Evolutionary conservation across 37 sponge, comb jelly and placozoan species (phyloP).

Genomic region (Ephydatia muelleri): DNA sequence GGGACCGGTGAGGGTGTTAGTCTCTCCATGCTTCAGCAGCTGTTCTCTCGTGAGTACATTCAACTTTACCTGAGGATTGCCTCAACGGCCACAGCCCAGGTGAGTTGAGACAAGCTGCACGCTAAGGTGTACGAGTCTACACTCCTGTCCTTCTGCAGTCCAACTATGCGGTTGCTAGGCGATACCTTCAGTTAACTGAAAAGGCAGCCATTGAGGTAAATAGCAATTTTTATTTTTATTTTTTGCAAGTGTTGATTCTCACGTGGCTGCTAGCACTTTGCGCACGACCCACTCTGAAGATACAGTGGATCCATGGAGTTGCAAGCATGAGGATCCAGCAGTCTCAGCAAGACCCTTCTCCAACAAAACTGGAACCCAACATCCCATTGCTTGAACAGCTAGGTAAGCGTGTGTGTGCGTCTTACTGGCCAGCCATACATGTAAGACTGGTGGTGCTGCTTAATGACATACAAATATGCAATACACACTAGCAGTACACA

Average conservation of each 20-base stretch:
- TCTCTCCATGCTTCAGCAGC: constrained; percentile 34
- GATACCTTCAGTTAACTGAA: constrained; percentile 73
- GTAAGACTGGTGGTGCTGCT: no score
- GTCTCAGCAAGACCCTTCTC: constrained; percentile 65
- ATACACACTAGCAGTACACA: no score
- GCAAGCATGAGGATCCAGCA: constrained; percentile 66
- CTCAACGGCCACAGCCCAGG: constrained; percentile 72
- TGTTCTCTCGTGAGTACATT: constrained; percentile 56
- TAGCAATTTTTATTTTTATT: background rate
- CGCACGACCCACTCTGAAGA: constrained; percentile 33
- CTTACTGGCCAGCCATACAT: background rate
- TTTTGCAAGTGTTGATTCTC: background rate
- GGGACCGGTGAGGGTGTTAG: constrained; percentile 18
- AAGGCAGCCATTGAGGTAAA: constrained; percentile 55
- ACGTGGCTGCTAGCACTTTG: constrained; percentile 33
- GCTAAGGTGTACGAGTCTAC: background rate
- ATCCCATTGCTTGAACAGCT: constrained; percentile 62
- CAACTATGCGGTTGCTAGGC: constrained; percentile 80
- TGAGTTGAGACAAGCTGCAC: background rate
- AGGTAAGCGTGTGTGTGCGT: constrained; percentile 22
- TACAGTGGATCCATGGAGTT: constrained; percentile 78
- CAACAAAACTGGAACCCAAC: constrained; percentile 49
- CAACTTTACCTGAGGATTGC: constrained; percentile 79
- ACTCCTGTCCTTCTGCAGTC: constrained; percentile 28
- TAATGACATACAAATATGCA: no score